Conservation (phyloP, 64 coral and sea anemone species). For the Catalaphyllia jardinei region DNA sequence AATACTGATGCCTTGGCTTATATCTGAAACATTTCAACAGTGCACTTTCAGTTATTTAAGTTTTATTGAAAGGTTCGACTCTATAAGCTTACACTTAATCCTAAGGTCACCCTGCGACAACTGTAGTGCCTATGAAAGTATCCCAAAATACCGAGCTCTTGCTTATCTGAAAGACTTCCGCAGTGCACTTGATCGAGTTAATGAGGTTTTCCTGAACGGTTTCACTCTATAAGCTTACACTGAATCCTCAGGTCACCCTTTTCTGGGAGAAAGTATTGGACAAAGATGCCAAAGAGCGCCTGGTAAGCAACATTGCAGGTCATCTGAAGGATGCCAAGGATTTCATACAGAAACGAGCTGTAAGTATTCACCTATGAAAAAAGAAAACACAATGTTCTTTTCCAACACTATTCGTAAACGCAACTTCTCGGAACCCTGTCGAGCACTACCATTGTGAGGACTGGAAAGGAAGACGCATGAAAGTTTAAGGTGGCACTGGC, state of each 20-base stretch:
- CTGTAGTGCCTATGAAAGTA: too few species aligned
- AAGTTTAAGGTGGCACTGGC: too few species aligned
- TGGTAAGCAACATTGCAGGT: conserved; percentile 77
- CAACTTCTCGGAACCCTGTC: not conserved
- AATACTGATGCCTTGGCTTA: too few species aligned
- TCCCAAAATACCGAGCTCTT: too few species aligned
- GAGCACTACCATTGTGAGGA: too few species aligned
- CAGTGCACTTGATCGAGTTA: too few species aligned
- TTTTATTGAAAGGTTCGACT: not conserved
- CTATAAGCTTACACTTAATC: not conserved
- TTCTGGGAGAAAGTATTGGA: conserved; percentile 84
- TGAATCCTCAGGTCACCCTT: conserved; percentile 52
- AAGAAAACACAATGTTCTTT: too few species aligned
- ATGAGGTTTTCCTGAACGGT: not conserved
- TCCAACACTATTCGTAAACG: too few species aligned
- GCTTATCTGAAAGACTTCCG: too few species aligned
- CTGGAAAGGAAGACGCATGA: too few species aligned
- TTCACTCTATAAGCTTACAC: not conserved
- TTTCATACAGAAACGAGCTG: conserved; percentile 83
- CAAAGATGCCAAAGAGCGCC: conserved; percentile 54
- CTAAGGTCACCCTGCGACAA: conserved; percentile 68
- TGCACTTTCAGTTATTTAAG: too few species aligned
- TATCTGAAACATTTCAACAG: too few species aligned
- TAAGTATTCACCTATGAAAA: conserved; percentile 33
- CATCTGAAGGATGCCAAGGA: conserved; percentile 79